phyloP scores from a whole-genome alignment of 1,140 invertebrate genomes.

The Triops longicaudatus region DNA sequence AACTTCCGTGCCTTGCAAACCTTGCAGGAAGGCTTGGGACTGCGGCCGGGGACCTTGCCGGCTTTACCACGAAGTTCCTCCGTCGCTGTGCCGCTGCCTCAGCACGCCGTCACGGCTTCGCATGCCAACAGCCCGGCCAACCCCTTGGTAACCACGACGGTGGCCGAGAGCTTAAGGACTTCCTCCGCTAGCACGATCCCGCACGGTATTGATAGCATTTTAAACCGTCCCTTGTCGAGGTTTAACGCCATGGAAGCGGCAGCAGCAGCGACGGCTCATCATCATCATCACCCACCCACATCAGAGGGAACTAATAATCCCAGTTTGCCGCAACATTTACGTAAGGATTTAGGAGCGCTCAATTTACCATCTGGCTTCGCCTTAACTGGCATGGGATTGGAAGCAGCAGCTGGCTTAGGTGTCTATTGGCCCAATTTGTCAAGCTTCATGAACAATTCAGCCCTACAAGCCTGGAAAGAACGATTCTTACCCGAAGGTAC shows the following conservation, averaged over 20 bases:
- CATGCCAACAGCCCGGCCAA: background rate
- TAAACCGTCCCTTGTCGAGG: slow-evolving; percentile 27
- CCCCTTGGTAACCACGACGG: background rate
- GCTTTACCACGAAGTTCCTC: background rate
- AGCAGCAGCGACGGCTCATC: background rate
- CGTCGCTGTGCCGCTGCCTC: background rate
- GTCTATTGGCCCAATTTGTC: slow-evolving; percentile 25
- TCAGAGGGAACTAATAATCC: slow-evolving; percentile 19
- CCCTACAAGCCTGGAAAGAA: slow-evolving; percentile 28
- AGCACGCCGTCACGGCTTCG: background rate
- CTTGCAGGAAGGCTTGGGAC: background rate
- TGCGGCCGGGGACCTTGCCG: background rate
- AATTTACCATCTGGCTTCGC: slow-evolving; percentile 19
- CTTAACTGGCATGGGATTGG: slow-evolving; percentile 10
- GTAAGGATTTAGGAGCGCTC: background rate
- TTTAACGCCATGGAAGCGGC: background rate
- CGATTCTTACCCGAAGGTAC: slow-evolving; percentile 18
- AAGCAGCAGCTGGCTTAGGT: slow-evolving; percentile 18
- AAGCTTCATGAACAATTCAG: slow-evolving; percentile 21
- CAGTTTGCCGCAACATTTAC: background rate
- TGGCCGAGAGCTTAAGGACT: background rate
- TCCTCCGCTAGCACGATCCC: slow-evolving; percentile 19
- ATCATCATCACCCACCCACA: slow-evolving; percentile 1
- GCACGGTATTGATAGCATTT: slow-evolving; percentile 28
- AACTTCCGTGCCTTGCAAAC: background rate